Evolutionary conservation across 2,888 invertebrate species (phyloP).

Genomic region (Axea sp.): DNA sequence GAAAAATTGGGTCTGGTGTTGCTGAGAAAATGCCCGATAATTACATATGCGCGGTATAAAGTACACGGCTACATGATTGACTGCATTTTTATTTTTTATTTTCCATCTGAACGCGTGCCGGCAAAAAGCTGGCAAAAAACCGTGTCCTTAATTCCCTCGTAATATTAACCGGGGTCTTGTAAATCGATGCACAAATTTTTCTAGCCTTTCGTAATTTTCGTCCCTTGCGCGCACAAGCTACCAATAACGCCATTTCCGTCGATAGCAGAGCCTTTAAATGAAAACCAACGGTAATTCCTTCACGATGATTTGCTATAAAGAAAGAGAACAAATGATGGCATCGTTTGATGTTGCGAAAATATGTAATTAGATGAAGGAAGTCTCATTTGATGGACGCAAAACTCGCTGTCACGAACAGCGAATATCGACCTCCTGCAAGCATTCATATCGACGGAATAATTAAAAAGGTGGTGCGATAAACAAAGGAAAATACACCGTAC

Average conservation of each 20-base stretch:
- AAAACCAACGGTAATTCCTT: constrained; percentile 8
- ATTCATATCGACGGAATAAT: constrained; percentile 50
- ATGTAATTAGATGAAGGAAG: constrained; percentile 27
- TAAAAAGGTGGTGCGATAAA: constrained; percentile 40
- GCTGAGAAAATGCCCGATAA: constrained; percentile 70
- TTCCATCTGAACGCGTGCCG: constrained; percentile 53
- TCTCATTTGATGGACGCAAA: constrained; percentile 25
- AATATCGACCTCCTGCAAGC: constrained; percentile 42
- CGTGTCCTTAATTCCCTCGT: constrained; percentile 39
- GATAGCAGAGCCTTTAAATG: not conserved
- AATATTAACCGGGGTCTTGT: constrained; percentile 21
- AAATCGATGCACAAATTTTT: constrained; percentile 13
- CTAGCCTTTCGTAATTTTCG: constrained; percentile 1
- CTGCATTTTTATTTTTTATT: constrained; percentile 63
- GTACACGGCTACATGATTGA: constrained; percentile 63
- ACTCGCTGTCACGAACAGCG: constrained; percentile 41
- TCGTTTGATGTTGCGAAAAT: constrained; percentile 37
- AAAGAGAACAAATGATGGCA: constrained; percentile 10
- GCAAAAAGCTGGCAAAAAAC: constrained; percentile 35
- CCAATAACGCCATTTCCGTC: too few species aligned
- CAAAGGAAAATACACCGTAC: constrained; percentile 27
- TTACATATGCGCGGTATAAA: constrained; percentile 71
- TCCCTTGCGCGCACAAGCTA: too few species aligned
- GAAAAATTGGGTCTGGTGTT: constrained; percentile 62
- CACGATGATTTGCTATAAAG: too few species aligned